Evolutionary conservation across 2,888 invertebrate genomes (phyloP).

Genomic region (Sylvicola fuscatus): DNA sequence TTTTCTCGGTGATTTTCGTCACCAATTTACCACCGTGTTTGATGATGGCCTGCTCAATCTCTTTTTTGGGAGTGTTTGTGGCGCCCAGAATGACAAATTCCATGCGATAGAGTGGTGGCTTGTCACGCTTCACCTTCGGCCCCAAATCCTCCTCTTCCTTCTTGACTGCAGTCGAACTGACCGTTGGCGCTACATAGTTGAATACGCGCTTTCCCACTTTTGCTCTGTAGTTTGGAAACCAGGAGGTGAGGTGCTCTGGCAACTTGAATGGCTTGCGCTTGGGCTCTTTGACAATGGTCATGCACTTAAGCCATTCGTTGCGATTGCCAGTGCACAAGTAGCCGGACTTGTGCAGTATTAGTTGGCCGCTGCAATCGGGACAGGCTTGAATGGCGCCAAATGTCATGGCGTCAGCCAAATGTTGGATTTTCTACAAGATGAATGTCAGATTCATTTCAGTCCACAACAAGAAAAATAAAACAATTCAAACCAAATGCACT

Average conservation of each 20-base stretch:
- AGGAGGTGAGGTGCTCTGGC: conserved; percentile 36
- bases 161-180: conserved; percentile 25
- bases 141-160: conserved; percentile 27
- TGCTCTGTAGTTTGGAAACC: conserved; percentile 34
- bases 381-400: conserved; percentile 77
- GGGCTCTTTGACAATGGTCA: conserved; percentile 47
- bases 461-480: no score
- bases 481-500: no score
- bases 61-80: conserved; percentile 32
- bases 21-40: conserved; percentile 57
- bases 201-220: conserved; percentile 36
- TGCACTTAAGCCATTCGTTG: conserved; percentile 82
- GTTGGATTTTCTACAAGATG: conserved; percentile 44
- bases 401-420: conserved; percentile 61
- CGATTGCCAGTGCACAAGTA: conserved; percentile 72
- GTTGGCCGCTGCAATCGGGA: conserved; percentile 38
- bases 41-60: conserved; percentile 43
- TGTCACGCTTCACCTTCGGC: conserved; percentile 40
- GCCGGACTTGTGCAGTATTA: conserved; percentile 44
- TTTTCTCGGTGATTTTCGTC: conserved; percentile 36
- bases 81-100: conserved; percentile 50
- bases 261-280: conserved; percentile 46
- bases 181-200: conserved; percentile 28
- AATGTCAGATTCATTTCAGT: conserved; percentile 5
- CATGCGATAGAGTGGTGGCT: conserved; percentile 53